phyloP scores from a whole-genome alignment of 1,140 invertebrate genomes.

The Drosophila ambigua region DNA sequence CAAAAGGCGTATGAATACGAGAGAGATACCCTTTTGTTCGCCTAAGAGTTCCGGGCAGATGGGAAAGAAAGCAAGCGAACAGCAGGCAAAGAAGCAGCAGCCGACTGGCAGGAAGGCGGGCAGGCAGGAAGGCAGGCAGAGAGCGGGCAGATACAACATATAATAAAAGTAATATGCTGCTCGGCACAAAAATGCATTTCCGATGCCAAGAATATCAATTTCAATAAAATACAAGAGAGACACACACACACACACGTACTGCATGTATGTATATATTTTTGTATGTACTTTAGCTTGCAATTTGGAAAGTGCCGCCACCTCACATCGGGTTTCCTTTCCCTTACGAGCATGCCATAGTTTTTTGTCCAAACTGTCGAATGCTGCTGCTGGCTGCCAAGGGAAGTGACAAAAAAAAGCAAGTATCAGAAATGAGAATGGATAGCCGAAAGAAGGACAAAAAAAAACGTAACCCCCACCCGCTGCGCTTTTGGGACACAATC shows the following conservation, averaged over 20 bases:
- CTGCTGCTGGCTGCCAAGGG: constrained; percentile 61
- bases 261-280: constrained; percentile 40
- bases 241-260: constrained; percentile 7
- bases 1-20: no score
- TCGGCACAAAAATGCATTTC: constrained; percentile 79
- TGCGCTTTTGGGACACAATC: constrained; percentile 65
- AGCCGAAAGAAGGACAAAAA: constrained; percentile 4
- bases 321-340: constrained; percentile 50
- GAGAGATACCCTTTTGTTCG: no score
- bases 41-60: no score
- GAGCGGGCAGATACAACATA: constrained; percentile 60
- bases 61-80: no score
- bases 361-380: constrained; percentile 76
- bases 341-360: constrained; percentile 61
- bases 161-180: constrained; percentile 82
- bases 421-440: background rate
- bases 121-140: background rate
- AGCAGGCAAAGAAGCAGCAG: no score
- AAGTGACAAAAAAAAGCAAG: constrained; percentile 33
- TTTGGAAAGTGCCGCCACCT: constrained; percentile 52
- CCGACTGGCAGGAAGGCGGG: background rate
- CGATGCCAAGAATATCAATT: constrained; percentile 78
- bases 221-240: constrained; percentile 77
- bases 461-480: constrained; percentile 33
- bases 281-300: constrained; percentile 49